Evolutionary conservation across 1,140 invertebrate genomes (phyloP).

Genomic region (Hormaphis cornu): DNA sequence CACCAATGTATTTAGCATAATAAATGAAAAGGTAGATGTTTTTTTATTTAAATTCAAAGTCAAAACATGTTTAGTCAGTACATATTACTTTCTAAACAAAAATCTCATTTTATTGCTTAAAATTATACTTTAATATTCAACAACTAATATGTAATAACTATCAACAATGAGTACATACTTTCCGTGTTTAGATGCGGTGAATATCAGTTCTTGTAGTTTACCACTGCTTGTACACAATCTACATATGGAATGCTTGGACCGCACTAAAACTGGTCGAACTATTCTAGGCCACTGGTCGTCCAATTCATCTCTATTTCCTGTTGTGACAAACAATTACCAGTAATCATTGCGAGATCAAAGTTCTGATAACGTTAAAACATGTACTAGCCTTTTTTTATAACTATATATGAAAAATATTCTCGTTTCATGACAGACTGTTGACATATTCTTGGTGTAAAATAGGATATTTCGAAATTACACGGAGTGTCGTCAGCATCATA

Average conservation of each 20-base stretch:
- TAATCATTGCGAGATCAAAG: not conserved
- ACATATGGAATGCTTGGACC: slow-evolving; percentile 63
- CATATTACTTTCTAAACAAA: too few relatives aligned
- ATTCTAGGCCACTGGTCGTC: slow-evolving; percentile 65
- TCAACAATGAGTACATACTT: slow-evolving; percentile 50
- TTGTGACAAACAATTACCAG: not conserved
- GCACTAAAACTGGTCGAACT: slow-evolving; percentile 54
- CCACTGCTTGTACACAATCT: slow-evolving; percentile 65
- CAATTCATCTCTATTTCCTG: slow-evolving; percentile 37
- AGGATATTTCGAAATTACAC: slow-evolving; percentile 67
- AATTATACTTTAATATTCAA: too few relatives aligned
- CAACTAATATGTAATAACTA: too few relatives aligned
- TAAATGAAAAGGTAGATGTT: too few relatives aligned
- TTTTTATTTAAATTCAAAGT: too few relatives aligned
- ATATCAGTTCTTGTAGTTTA: slow-evolving; percentile 62
- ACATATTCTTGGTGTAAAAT: slow-evolving; percentile 49
- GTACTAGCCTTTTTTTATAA: slow-evolving; percentile 62
- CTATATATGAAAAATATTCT: slow-evolving; percentile 63
- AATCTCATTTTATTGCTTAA: too few relatives aligned
- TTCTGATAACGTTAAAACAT: slow-evolving; percentile 36
- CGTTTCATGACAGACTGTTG: slow-evolving; percentile 41
- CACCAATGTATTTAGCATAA: too few relatives aligned
- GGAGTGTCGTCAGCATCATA: slow-evolving; percentile 50
- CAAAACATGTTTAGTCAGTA: too few relatives aligned
- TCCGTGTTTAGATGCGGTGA: slow-evolving; percentile 64